Evolutionary conservation across 2,888 invertebrate genomes (phyloP), one percentile per base, ranked within the genome.

Genomic region (Sycophila texana): DNA sequence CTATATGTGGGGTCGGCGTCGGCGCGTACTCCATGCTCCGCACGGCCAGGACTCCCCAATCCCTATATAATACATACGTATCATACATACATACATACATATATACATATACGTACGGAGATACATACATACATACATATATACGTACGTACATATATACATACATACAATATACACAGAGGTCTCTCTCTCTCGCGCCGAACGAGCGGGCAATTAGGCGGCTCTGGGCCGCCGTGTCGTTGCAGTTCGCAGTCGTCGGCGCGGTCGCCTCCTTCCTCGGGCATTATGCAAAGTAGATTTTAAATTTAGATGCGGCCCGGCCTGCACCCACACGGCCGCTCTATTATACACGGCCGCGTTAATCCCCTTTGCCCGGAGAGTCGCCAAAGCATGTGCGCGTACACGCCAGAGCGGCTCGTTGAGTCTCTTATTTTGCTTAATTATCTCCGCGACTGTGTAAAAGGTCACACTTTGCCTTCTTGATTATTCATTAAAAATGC

Each of bases 281-380:
- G 85, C 85, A 89, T 90, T 90, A 90, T 90, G 90, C 89, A 89
- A 89, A 90, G 85, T 84, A 88, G 87, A 90, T 90, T 90, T 89
- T 88, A 89, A 89, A 90, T 90, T 89, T 86, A 88, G 88, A 89
- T 89, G 88, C 84, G 86, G 85, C 85, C 86, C 84, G 82, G 84
- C 84, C 81, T 84, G 47, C 77, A 47, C 63, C 39, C 63, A 18
- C 79, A 74, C 79, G 22, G 30, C 13, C 20, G 16, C 66, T 47
- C 74, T 58, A 75, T 74, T 74, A 74, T 81, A 82, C 83, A 74
- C 81, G 66, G 39, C 71, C 18, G 57, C 55, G 74, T 81, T 74
- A 57, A 81, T 78, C 71, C 73, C 80, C 66, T 65, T 80, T 57
- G 74, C 66, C 39, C 39, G 39, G 63, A 63, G 63, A 12, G 30